These are phyloP conservation scores for Catharus minimus DNA, from an alignment of 2,113 vertebrate species.

Conservation along the genomic window DNA sequence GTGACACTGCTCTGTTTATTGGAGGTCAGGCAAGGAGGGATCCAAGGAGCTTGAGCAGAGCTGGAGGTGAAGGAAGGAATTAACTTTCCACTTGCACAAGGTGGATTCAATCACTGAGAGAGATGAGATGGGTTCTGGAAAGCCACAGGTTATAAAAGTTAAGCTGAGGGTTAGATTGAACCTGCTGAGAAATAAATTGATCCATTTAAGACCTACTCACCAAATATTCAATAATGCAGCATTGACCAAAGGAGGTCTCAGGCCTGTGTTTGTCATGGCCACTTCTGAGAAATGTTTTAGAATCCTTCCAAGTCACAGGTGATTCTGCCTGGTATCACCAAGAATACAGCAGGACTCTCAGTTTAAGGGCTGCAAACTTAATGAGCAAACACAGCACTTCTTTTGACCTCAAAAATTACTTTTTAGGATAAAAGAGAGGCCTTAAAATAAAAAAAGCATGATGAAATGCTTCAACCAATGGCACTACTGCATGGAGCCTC, in stretches of 20 bases:
- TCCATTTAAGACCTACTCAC: background rate
- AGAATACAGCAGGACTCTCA: background rate
- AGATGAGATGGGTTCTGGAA: background rate
- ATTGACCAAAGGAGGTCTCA: background rate
- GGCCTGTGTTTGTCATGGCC: background rate
- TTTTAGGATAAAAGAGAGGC: constrained; percentile 11
- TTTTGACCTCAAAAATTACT: constrained; percentile 32
- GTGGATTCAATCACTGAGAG: background rate
- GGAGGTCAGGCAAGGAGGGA: background rate
- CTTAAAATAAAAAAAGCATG: background rate
- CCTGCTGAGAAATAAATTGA: background rate
- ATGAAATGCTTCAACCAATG: background rate
- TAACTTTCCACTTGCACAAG: background rate
- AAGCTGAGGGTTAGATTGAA: background rate
- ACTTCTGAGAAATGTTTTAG: background rate
- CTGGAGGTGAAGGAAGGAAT: constrained; percentile 3
- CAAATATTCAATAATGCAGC: background rate
- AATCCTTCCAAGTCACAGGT: background rate
- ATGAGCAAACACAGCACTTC: constrained; percentile 20
- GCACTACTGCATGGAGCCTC: background rate
- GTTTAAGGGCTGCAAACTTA: background rate
- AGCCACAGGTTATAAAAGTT: background rate
- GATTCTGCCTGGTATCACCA: background rate
- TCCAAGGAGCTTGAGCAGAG: background rate
- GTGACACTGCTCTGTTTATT: background rate